These are phyloP conservation scores for Polypedilum pembai DNA, from an alignment of 1,140 invertebrate genomes.

Conservation along the genomic window DNA sequence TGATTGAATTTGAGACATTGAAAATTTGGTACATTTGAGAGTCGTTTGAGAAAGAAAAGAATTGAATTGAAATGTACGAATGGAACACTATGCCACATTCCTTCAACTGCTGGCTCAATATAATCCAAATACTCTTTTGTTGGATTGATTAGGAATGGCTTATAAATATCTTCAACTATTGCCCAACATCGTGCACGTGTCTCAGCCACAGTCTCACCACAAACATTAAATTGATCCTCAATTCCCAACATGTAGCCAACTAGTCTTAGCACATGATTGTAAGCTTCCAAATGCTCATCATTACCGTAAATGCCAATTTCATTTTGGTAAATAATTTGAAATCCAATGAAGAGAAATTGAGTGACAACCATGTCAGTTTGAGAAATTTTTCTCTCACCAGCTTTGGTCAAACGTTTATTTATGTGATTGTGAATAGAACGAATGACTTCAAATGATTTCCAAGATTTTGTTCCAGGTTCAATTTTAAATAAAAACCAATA, in stretches of 20 bases:
- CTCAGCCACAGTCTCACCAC: background rate
- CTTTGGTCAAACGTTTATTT: background rate
- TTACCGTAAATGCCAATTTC: background rate
- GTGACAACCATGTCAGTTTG: slow-evolving; percentile 22
- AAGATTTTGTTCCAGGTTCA: background rate
- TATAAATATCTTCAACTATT: background rate
- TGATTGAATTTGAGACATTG: background rate
- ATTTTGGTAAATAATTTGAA: background rate
- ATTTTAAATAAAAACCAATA: background rate
- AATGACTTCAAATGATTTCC: background rate
- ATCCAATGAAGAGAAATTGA: slow-evolving; percentile 21
- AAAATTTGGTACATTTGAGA: background rate
- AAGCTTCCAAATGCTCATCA: background rate
- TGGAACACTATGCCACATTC: background rate
- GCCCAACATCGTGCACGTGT: background rate
- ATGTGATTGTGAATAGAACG: background rate
- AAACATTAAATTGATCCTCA: background rate
- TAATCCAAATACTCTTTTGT: background rate
- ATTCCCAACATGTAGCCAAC: background rate
- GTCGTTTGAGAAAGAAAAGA: background rate
- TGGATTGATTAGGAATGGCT: background rate
- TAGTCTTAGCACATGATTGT: background rate
- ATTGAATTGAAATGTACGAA: background rate
- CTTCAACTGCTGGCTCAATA: background rate
- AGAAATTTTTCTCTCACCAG: background rate